These are phyloP conservation scores for Chaetops frenatus DNA, from an alignment of 2,113 vertebrate genomes.

Conservation along the genomic window DNA sequence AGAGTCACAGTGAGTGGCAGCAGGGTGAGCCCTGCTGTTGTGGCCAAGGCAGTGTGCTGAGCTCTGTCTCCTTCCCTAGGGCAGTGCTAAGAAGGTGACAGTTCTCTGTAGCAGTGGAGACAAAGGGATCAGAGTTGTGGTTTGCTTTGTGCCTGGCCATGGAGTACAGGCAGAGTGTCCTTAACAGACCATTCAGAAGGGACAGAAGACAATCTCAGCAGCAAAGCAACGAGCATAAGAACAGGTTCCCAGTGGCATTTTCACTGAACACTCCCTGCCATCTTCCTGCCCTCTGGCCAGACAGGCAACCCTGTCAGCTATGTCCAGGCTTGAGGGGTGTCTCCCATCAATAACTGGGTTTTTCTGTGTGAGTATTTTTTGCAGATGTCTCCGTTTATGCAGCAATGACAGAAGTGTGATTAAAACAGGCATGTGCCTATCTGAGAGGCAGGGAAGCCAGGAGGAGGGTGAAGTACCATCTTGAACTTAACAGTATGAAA, in stretches of 20 bases:
- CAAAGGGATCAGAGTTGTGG: neutral
- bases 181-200: neutral
- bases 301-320: neutral
- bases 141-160: neutral
- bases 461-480: neutral
- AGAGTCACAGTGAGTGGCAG: neutral
- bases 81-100: neutral
- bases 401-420: neutral
- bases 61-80: neutral
- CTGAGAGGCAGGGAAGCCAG: neutral
- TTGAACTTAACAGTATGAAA: neutral
- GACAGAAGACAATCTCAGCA: neutral
- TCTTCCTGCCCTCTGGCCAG: neutral
- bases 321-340: neutral
- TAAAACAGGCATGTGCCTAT: neutral
- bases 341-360: neutral
- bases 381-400: neutral
- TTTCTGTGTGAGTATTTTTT: neutral
- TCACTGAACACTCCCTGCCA: neutral
- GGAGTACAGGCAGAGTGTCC: neutral
- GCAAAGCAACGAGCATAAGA: neutral
- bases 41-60: neutral
- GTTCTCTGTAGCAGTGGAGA: neutral
- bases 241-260: neutral
- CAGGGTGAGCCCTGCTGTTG: neutral